A percentile compares a stretch with the other conserved stretches of the same genome.
phyloP scores from a whole-genome alignment of 2,113 vertebrate genomes.

The Cercopithecus mona region DNA sequence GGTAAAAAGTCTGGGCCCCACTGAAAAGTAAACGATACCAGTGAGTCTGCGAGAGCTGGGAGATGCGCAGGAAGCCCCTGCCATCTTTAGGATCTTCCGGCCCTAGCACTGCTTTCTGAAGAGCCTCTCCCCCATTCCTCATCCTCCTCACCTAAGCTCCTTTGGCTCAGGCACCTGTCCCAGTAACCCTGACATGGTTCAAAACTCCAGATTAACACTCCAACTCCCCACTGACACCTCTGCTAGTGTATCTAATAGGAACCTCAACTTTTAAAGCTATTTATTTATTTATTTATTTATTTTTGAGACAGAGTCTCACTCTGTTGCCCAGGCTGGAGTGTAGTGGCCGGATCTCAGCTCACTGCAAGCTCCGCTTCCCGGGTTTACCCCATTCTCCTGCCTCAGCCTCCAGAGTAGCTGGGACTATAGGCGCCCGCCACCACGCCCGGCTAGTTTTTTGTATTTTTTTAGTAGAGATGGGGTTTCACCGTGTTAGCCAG shows the following conservation, averaged over 20 bases:
- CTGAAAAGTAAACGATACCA: neutral
- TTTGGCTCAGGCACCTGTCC: neutral
- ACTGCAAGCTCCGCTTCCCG: too few species aligned
- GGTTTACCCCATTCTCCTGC: too few species aligned
- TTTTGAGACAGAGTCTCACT: too few species aligned
- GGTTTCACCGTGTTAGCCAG: too few species aligned
- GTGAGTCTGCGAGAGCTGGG: neutral
- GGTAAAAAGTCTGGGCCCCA: neutral
- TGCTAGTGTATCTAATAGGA: neutral
- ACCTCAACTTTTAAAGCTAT: neutral
- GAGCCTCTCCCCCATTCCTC: neutral
- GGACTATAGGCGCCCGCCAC: too few species aligned
- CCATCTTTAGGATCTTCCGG: neutral
- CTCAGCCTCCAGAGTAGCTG: too few species aligned
- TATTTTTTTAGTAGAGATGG: too few species aligned
- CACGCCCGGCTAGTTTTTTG: too few species aligned
- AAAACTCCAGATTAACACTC: neutral
- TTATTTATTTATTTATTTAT: neutral
- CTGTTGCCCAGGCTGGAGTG: too few species aligned
- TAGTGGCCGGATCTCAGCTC: too few species aligned
- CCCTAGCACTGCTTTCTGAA: neutral
- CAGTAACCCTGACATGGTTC: neutral
- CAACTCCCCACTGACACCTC: neutral
- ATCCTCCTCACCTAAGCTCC: neutral
- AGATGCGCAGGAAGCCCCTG: neutral